phyloP scores from a whole-genome alignment of 2,797 vertebrate species.

The Gorsachius magnificus region DNA sequence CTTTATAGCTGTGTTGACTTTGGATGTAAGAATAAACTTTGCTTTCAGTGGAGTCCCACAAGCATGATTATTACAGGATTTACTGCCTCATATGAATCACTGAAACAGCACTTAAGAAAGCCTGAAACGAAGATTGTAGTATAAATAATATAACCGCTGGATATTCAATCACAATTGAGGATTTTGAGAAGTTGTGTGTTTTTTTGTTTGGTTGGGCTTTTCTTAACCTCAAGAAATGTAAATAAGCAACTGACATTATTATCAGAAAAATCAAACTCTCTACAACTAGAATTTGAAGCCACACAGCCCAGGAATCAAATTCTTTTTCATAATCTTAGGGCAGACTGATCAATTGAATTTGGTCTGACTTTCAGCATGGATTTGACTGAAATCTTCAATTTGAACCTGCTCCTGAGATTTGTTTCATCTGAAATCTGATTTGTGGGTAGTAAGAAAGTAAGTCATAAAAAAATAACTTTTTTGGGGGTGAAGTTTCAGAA shows the following conservation, averaged over 20 bases:
- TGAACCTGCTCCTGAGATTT: neutral
- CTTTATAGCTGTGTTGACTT: neutral
- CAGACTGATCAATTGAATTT: neutral
- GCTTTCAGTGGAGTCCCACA: slow-evolving; percentile 4
- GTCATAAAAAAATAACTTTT: neutral
- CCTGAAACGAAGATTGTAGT: neutral
- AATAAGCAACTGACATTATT: neutral
- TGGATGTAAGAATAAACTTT: neutral
- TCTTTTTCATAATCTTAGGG: neutral
- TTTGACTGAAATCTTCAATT: neutral
- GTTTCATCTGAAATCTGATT: neutral
- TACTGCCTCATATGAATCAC: neutral
- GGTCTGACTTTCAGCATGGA: neutral
- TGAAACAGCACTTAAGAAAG: slow-evolving; percentile 10
- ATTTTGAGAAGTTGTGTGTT: neutral
- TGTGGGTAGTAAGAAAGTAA: neutral
- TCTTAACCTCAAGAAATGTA: neutral
- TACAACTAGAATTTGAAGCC: neutral
- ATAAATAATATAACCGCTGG: neutral
- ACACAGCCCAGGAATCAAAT: neutral
- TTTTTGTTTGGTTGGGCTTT: neutral
- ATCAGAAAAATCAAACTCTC: neutral
- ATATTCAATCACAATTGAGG: neutral
- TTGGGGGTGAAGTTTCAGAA: fast-evolving
- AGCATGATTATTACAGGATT: neutral